Evolutionary conservation across 1,140 invertebrate genomes (phyloP), one percentile per base, ranked within the genome.

Genomic region (Frieseomelitta varia): DNA sequence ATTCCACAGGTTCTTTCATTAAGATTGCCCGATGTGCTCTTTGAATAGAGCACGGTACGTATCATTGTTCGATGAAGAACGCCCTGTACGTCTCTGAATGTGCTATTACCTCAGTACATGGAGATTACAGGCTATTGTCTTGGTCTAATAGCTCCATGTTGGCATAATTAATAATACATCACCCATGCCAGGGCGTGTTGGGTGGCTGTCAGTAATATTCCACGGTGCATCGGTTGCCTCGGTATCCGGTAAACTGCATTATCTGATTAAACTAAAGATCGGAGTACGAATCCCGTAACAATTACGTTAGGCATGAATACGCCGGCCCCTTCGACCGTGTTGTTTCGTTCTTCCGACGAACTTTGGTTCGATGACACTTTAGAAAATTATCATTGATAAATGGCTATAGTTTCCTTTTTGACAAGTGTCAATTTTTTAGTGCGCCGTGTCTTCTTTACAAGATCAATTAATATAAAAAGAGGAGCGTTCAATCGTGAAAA

Each of bases 91-190:
- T 80, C 47, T 72, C 73, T 84, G 74, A 84, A 76, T 78, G 69
- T 84, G 56, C 84, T 81, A 76, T 85, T 85, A 85, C 65, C 68
- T 80, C 68, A 39, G 72, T 81, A 78, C 80, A 83, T 34, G 56
- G 73, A 68, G 85, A 86, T 86, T 86, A 86, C 58, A 47, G 30
- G 67, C 85, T 80, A 88, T 90, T 90, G 87, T 90, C 78, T 81
- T 79, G 80, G 56, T 72, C 76, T 90, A 88, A 90, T 88, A 83
- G 88, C 75, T 84, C 69, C 87, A 83, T 85, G 84, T 72, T 65
- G 81, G 81, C 76, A 83, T 87, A 88, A 88, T 90, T 88, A 90
- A 87, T 90, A 87, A 90, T 90, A 85, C 85, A 81, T 90, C 88
- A 86, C 67, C 78, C 63, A 73, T 80, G 79, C 77, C 39, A 77